Conservation (phyloP, 2,797 vertebrate genomes). For the Poecilia picta region DNA sequence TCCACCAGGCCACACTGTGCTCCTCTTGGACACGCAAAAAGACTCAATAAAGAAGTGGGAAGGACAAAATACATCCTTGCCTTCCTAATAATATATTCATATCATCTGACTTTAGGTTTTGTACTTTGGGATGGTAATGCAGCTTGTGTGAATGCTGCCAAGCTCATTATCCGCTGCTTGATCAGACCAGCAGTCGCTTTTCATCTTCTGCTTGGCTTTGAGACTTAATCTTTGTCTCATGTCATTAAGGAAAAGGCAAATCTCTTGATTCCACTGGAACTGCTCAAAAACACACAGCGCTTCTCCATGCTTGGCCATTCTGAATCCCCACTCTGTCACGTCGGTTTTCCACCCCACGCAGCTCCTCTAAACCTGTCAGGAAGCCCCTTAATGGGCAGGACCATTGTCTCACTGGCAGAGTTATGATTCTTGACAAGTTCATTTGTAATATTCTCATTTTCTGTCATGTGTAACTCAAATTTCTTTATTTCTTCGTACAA, state of each 20-base stretch:
- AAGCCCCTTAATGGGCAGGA: slow-evolving; percentile 3
- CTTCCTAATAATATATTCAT: slow-evolving; percentile 46
- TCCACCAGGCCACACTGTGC: slow-evolving; percentile 4
- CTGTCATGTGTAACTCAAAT: not conserved
- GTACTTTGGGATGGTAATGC: slow-evolving; percentile 23
- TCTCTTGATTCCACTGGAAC: slow-evolving; percentile 5
- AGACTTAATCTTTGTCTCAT: slow-evolving; percentile 14
- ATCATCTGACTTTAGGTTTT: slow-evolving; percentile 22
- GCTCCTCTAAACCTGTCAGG: slow-evolving; percentile 3
- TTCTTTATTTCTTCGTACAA: not conserved
- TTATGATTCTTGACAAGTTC: slow-evolving; percentile 5
- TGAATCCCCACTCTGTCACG: slow-evolving; percentile 7
- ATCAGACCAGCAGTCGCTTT: slow-evolving; percentile 10
- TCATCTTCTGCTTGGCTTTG: slow-evolving; percentile 10
- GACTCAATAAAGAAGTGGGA: slow-evolving; percentile 37
- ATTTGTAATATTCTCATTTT: slow-evolving; percentile 11
- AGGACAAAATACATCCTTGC: slow-evolving; percentile 7
- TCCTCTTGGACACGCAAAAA: slow-evolving; percentile 22
- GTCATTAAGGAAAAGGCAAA: slow-evolving; percentile 16
- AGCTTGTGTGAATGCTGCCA: slow-evolving; percentile 20
- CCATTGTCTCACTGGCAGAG: not conserved
- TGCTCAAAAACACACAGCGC: not conserved
- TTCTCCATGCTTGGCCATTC: not conserved
- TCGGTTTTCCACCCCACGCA: not conserved
- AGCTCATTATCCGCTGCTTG: slow-evolving; percentile 25